These are phyloP conservation scores for Yponomeuta plumbellus DNA, from an alignment of 2,888 invertebrate genomes.

Conservation along the genomic window DNA sequence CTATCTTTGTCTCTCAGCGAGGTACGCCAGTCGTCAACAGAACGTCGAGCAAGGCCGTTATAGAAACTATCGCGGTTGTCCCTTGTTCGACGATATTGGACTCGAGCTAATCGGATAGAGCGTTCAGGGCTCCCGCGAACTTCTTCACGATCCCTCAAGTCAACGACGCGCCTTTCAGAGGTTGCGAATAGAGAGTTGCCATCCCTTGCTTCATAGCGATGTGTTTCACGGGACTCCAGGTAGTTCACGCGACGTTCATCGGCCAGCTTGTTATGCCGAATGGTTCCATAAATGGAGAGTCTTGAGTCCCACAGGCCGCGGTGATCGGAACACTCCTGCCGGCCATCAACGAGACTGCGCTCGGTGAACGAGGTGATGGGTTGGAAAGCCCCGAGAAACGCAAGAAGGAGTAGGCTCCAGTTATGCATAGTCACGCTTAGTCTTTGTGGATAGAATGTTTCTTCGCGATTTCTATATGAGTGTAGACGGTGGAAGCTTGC, in stretches of 20 bases:
- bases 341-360: constrained; percentile 58
- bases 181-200: constrained; percentile 19
- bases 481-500: constrained; percentile 49
- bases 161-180: constrained; percentile 6
- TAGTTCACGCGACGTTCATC: constrained; percentile 25
- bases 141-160: background rate
- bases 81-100: constrained; percentile 12
- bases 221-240: constrained; percentile 25
- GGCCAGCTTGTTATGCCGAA: constrained; percentile 27
- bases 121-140: background rate
- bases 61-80: constrained; percentile 10
- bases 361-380: constrained; percentile 52
- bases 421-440: constrained; percentile 67
- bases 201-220: constrained; percentile 12
- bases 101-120: background rate
- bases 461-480: constrained; percentile 37
- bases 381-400: constrained; percentile 56
- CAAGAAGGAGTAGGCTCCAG: constrained; percentile 65
- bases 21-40: constrained; percentile 3
- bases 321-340: constrained; percentile 46
- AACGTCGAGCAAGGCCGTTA: background rate
- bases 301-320: constrained; percentile 30
- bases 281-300: constrained; percentile 31
- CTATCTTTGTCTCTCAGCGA: constrained; percentile 14
- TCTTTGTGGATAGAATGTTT: constrained; percentile 31